These are phyloP conservation scores for Eolophus roseicapilla DNA, from an alignment of 2,113 vertebrate genomes.

Conservation along the genomic window DNA sequence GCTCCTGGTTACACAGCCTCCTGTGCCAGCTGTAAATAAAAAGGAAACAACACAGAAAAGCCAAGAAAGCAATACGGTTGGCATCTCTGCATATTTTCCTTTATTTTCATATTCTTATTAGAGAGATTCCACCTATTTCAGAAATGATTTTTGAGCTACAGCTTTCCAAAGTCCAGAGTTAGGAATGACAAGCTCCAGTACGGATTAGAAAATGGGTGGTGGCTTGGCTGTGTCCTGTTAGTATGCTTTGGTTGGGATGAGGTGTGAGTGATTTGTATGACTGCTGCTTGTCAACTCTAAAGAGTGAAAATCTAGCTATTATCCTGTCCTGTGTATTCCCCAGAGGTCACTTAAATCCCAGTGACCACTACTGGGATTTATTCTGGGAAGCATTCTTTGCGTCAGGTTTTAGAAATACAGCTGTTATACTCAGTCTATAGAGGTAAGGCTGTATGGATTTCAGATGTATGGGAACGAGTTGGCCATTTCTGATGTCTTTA, in stretches of 20 bases:
- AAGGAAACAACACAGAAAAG: neutral
- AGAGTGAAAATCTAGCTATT: constrained; percentile 39
- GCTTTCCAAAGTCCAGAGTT: neutral
- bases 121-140: neutral
- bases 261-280: constrained; percentile 17
- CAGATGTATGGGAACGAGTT: constrained; percentile 12
- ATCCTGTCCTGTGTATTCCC: constrained; percentile 46
- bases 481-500: constrained; percentile 41
- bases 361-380: constrained; percentile 63
- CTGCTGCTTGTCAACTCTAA: constrained; percentile 35
- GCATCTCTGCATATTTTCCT: neutral
- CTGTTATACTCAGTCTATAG: constrained; percentile 26
- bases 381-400: constrained; percentile 62
- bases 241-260: neutral
- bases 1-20: neutral
- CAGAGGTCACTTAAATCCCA: constrained; percentile 64
- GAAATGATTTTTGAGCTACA: neutral
- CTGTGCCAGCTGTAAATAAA: neutral
- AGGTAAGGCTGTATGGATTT: constrained; percentile 57
- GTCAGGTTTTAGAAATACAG: constrained; percentile 6
- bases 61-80: neutral
- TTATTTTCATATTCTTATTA: neutral
- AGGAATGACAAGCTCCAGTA: neutral
- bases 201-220: constrained; percentile 12
- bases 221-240: constrained; percentile 16